Conservation (phyloP, 2,113 vertebrate species). For the Uria lomvia region DNA sequence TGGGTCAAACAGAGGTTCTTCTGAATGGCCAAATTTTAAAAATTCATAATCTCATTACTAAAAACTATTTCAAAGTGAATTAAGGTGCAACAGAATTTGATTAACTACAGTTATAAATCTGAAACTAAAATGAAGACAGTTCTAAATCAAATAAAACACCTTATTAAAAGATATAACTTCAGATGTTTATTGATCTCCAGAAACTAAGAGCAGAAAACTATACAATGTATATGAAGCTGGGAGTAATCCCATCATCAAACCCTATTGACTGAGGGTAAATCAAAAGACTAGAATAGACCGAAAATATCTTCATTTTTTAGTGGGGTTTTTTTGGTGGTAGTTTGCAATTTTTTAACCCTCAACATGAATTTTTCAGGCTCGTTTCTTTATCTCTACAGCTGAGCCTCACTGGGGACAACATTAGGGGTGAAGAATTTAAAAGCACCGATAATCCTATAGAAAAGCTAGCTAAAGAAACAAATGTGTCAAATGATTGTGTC, state of each 20-base stretch:
- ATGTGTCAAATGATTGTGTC: background rate
- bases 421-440: background rate
- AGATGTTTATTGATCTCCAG: background rate
- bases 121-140: background rate
- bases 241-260: background rate
- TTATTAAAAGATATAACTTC: background rate
- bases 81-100: slow-evolving; percentile 9
- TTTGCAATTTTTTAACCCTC: background rate
- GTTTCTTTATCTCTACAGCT: background rate
- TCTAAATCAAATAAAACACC: background rate
- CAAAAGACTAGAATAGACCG: background rate
- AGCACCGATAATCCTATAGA: background rate
- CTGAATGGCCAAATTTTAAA: background rate
- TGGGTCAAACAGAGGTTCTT: background rate
- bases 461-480: background rate
- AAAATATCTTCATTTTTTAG: background rate
- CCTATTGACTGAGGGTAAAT: background rate
- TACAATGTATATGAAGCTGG: background rate
- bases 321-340: background rate
- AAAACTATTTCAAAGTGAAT: slow-evolving; percentile 15
- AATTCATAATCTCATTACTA: background rate
- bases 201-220: background rate
- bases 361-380: background rate
- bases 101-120: slow-evolving; percentile 1
- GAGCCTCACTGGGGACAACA: background rate